These are phyloP conservation scores for Tetrao urogallus DNA, from an alignment of 2,113 vertebrate genomes.

Conservation along the genomic window DNA sequence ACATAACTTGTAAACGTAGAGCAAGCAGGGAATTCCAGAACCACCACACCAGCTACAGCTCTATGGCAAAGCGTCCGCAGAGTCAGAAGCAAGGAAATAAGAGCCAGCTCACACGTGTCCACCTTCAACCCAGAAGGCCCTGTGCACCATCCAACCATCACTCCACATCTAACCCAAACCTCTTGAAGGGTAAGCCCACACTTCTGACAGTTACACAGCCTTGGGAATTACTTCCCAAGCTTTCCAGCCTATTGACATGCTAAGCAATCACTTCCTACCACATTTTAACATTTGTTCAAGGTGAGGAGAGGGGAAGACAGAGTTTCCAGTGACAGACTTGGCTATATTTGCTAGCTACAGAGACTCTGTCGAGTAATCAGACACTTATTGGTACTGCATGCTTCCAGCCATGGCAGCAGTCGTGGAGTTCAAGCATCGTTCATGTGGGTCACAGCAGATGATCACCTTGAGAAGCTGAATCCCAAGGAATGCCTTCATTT, in stretches of 20 bases:
- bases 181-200: background rate
- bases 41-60: background rate
- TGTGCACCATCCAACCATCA: background rate
- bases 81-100: background rate
- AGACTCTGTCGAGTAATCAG: background rate
- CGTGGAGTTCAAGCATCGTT: background rate
- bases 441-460: background rate
- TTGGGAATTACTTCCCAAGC: background rate
- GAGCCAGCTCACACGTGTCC: background rate
- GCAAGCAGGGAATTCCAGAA: background rate
- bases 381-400: accelerated
- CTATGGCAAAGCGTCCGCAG: background rate
- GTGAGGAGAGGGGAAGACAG: background rate
- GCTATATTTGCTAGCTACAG: background rate
- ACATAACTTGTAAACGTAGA: background rate
- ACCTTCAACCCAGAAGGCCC: background rate
- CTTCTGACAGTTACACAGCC: background rate
- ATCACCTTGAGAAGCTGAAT: constrained; percentile 18
- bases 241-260: background rate
- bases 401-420: background rate
- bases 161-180: background rate
- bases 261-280: background rate
- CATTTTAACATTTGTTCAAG: background rate
- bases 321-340: background rate
- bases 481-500: background rate